Evolutionary conservation across 2,888 invertebrate genomes (phyloP).

Genomic region (Petrolisthes manimaculis): DNA sequence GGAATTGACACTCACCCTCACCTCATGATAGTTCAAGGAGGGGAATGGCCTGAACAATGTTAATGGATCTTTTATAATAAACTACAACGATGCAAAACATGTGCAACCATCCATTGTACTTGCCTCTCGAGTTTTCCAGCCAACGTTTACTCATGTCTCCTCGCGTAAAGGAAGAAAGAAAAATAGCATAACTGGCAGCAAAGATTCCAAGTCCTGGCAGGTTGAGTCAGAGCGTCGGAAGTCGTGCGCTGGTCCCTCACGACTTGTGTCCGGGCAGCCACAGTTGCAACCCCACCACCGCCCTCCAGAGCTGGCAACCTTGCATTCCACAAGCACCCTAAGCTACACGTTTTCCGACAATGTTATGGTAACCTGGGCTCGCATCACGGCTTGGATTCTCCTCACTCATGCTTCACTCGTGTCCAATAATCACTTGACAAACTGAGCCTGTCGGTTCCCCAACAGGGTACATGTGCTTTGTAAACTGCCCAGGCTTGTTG

Average conservation of each 20-base stretch:
- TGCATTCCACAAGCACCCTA: constrained; percentile 35
- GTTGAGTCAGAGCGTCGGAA: constrained; percentile 27
- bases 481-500: not conserved
- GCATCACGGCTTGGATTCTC: too few species aligned
- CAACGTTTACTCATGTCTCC: not conserved
- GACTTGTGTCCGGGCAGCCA: constrained; percentile 15
- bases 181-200: constrained; percentile 49
- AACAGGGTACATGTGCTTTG: not conserved
- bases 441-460: not conserved
- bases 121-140: too few species aligned
- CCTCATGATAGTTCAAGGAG: too few species aligned
- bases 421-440: too few species aligned
- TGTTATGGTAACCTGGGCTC: constrained; percentile 9
- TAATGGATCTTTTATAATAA: too few species aligned
- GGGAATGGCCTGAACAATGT: too few species aligned
- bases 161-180: constrained; percentile 7
- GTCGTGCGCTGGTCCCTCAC: constrained; percentile 31
- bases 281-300: not conserved
- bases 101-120: too few species aligned
- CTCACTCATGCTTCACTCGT: too few species aligned
- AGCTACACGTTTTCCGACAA: constrained; percentile 29
- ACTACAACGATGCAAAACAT: too few species aligned
- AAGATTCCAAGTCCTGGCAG: constrained; percentile 43
- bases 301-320: constrained; percentile 21
- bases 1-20: too few species aligned